Base-by-base conservation (phyloP, 2,888 invertebrate species). In the Agrochola macilenta region DNA sequence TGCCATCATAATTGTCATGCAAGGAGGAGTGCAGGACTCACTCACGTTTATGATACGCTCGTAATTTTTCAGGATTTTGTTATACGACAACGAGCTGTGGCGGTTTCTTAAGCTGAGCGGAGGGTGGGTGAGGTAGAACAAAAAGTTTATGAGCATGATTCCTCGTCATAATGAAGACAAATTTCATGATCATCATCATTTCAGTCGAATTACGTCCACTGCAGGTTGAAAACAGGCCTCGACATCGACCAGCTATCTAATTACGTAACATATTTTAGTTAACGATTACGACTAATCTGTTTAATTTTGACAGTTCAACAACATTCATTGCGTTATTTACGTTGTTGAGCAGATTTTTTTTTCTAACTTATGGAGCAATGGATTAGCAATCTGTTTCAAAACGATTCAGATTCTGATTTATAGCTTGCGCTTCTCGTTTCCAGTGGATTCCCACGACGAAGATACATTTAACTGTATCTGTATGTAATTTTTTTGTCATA, bases 61-160 rank as follows among this genome's bases (percentile, higher is more conserved):
- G 82, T 90, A 88, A 93, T 93, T 91, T 93, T 93, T 93, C 92
- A 93, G 91, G 91, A 90, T 93, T 90, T 86, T 83, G 89, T 93
- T 92, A 87, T 92, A 85, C 73, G 77, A 49, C 5, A 69, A 60
- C 5, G 23, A 54, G 35, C 14, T 26, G 46, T 2, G 26, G 54
- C n/a, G 46, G 14, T 69, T 65, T 43, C 5, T 35, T 65, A 23
- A 71, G 78, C 70, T 57, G 26, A 74, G 80, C 81, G 80, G 49
- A 20, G 1, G 83, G 84, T 81, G 86, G 65, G 30, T 20, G 1
- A 52, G 0, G n/a, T 30, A n/a, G 5, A 70, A 52, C 5, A 1
- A 1, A 20, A 49, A 30, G 8, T 14, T 14, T 2, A 1, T 30
- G 49, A 71, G 39, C 12, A 17, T n/a, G n/a, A 52, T 23, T 54